Base-by-base conservation (phyloP, 1,140 invertebrate species). In the Drosophila virilis region DNA sequence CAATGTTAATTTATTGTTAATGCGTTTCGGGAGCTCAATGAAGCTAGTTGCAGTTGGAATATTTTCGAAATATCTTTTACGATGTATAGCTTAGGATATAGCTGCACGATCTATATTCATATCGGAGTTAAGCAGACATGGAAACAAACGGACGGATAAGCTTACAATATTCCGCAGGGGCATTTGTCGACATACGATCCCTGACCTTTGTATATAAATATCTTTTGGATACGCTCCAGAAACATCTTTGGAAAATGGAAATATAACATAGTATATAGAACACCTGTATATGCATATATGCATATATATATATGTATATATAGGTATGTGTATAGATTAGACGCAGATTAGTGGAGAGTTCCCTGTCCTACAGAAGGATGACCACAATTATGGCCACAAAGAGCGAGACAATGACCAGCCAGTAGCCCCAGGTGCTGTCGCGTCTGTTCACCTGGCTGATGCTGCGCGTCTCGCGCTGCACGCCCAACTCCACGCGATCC, bases 371-470 rank as follows among this genome's bases (percentile, higher is more conserved):
- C 5, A 92, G 28, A 60, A 92, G 33, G 2, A 77, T 50, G 35
- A 92, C 86, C n/a, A 93, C 62, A 9, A 93, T 40, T 76, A 94
- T 95, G 70, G 93, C 92, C 60, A 95, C 93, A 78, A 96, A 94
- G 74, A 96, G 92, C 57, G 95, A 67, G 48, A 95, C 93, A 57
- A 96, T 96, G 3, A 95, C 89, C 42, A 95, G 76, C 95, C 95
- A 96, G 78, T 95, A 96, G 7, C 92, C 93, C 90, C 96, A 97
- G 8, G 96, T 95, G 62, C 93, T 94, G 75, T 97, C 96, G 82
- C 95, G 95, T 48, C 93, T 91, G 76, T 94, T 94, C 10, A 97
- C 94, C n/a, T 92, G 93, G 62, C 93, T 91, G 10, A 97, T 94
- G 77, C 94, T 94, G 8, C 93, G 92, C 0, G 96, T 97, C 91